phyloP scores from a whole-genome alignment of 1,140 invertebrate genomes.

The Drosophila arizonae region DNA sequence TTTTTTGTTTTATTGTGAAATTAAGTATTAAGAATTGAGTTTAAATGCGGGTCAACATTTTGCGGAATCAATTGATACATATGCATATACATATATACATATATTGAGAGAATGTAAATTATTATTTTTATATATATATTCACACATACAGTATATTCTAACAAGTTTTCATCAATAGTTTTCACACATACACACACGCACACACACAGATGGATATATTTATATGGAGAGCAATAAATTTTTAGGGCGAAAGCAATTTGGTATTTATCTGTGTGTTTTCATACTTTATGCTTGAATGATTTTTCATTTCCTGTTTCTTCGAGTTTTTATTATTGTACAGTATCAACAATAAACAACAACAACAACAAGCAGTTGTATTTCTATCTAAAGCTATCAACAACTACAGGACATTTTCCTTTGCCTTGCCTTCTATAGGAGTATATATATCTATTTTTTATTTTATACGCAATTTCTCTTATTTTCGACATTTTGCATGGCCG shows the following conservation, averaged over 20 bases:
- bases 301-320: constrained; percentile 65
- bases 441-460: constrained; percentile 41
- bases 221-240: constrained; percentile 19
- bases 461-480: constrained; percentile 39
- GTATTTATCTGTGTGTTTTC: constrained; percentile 73
- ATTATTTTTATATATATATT: neutral
- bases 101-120: neutral
- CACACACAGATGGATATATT: neutral
- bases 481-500: constrained; percentile 25
- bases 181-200: constrained; percentile 4
- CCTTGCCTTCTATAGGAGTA: neutral
- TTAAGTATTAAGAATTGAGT: constrained; percentile 31
- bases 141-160: neutral
- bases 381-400: constrained; percentile 36
- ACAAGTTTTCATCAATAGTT: constrained; percentile 20
- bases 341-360: constrained; percentile 47
- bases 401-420: constrained; percentile 32
- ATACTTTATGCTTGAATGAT: constrained; percentile 76
- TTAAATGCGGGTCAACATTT: constrained; percentile 23
- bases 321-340: constrained; percentile 58
- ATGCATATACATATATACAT: neutral
- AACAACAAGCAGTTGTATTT: neutral
- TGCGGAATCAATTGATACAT: neutral
- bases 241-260: constrained; percentile 52
- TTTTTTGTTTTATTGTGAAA: constrained; percentile 31